Evolutionary conservation across 2,113 vertebrate genomes (phyloP).

Genomic region (Epinephelus lanceolatus): DNA sequence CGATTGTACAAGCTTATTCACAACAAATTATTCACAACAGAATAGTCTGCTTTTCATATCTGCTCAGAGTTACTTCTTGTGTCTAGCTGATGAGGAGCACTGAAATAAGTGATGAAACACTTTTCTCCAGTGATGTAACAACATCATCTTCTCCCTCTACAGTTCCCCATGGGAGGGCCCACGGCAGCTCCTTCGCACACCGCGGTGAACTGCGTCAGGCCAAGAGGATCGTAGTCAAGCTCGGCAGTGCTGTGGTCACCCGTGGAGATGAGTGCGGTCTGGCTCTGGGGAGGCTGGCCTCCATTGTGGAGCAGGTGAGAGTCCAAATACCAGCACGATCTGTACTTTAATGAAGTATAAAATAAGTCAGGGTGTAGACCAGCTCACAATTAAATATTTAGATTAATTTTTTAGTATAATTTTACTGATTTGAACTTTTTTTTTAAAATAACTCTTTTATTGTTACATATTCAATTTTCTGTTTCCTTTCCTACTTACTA

Average conservation of each 20-base stretch:
- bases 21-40: too few species aligned
- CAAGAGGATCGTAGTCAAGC: conserved; percentile 96
- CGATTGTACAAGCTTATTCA: too few species aligned
- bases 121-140: not conserved
- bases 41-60: not conserved
- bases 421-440: not conserved
- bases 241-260: conserved; percentile 97
- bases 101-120: too few species aligned
- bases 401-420: not conserved
- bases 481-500: not conserved
- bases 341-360: not conserved
- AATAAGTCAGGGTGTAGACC: not conserved
- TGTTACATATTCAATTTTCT: not conserved
- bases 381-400: not conserved
- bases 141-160: conserved; percentile 9
- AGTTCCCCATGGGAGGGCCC: conserved; percentile 85
- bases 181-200: conserved; percentile 92
- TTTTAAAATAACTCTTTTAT: not conserved
- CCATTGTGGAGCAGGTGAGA: conserved; percentile 97
- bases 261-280: conserved; percentile 97
- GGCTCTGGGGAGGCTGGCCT: conserved; percentile 95
- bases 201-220: conserved; percentile 94
- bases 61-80: not conserved
- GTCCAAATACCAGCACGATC: not conserved
- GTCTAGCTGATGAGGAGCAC: not conserved